These are phyloP conservation scores for Melitaea cinxia DNA, from an alignment of 1,140 invertebrate genomes.

Conservation along the genomic window DNA sequence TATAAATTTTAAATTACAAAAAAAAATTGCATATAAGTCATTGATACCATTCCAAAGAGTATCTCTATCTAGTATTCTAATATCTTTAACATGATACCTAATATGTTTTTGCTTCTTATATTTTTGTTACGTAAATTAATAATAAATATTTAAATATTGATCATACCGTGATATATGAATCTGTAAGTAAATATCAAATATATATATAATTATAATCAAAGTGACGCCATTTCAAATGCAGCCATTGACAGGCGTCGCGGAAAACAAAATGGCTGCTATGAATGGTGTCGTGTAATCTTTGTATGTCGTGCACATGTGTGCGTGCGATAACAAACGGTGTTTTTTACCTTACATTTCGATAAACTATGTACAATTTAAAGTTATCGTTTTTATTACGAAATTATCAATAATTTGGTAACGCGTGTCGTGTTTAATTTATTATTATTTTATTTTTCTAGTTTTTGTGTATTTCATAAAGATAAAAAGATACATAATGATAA, in stretches of 20 bases:
- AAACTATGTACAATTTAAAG: background rate
- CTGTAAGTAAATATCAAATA: background rate
- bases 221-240: slow-evolving; percentile 2
- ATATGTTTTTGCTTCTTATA: too few relatives aligned
- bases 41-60: too few relatives aligned
- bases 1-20: too few relatives aligned
- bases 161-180: background rate
- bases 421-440: background rate
- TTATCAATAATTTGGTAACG: background rate
- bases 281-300: background rate
- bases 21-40: too few relatives aligned
- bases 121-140: background rate
- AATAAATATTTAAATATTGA: background rate
- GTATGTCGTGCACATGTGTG: slow-evolving; percentile 7
- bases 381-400: background rate
- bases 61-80: too few relatives aligned
- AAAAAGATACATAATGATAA: too few relatives aligned
- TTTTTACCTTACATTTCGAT: slow-evolving; percentile 14
- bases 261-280: slow-evolving; percentile 10
- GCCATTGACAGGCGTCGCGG: slow-evolving; percentile 5
- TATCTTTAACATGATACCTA: too few relatives aligned
- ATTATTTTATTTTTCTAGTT: too few relatives aligned
- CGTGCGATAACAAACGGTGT: slow-evolving; percentile 2
- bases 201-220: background rate
- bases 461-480: too few relatives aligned